Base-by-base conservation (phyloP, 2,113 vertebrate species). In the Mungos mungo region DNA sequence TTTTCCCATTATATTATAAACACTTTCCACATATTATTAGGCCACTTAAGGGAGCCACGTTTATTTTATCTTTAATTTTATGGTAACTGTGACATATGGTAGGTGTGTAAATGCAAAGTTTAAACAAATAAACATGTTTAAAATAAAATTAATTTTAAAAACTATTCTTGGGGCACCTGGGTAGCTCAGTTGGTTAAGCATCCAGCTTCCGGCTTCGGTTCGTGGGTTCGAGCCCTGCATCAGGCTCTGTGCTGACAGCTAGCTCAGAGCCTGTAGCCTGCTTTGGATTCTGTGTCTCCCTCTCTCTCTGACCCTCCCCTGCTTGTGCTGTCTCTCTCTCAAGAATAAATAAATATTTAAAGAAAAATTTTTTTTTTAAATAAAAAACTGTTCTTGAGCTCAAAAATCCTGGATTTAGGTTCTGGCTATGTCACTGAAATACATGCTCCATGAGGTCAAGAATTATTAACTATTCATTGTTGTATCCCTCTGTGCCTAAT, bases 51-150 rank as follows among this genome's bases (percentile, higher is more conserved):
- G 35, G 0, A 27, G 82, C 27, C 9, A 7, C 83, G 50, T n/a
- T 82, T 87, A 87, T 81, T 81, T 76, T 31, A 45, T n/a, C n/a
- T 90, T 95, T 81, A 93, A 45, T 90, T 87, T 77, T 83, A n/a
- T 63, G 71, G 2, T 52, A 65, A 77, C 11, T 66, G 31, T 57
- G 35, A 60, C 90, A 27, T 33, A 57, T 65, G 38, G 3, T 72
- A 77, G 21, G 15, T 76, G 21, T 14, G 11, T 95, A 60, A 92
- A 74, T 23, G 16, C 72, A 29, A 96, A 80, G 2, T 68, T 88
- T 66, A 92, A 92, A 82, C 23, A 88, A 47, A 90, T 65, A 74
- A 60, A 68, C 54, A 31, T 13, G 5, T 65, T 92, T 94, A 65
- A 74, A 82, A 82, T 1, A 72, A 90, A 86, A 72, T 35, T 80